Evolutionary conservation across 1,140 invertebrate genomes (phyloP).

Genomic region (Diorhabda elongata): DNA sequence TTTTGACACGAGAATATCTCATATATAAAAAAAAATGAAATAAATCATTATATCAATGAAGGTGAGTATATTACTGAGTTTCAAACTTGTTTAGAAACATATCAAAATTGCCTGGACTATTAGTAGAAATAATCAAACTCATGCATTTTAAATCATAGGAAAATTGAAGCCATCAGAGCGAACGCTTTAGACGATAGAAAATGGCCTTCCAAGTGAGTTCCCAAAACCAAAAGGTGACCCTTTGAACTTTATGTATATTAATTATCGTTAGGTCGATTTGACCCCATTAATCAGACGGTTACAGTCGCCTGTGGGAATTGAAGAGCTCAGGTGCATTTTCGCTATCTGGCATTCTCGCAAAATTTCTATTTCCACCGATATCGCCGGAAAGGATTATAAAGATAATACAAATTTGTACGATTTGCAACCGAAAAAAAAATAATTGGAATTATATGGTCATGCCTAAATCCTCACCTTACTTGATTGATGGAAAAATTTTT

Average conservation of each 20-base stretch:
- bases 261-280: constrained; percentile 28
- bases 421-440: too few species aligned
- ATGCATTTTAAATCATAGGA: constrained; percentile 6
- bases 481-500: too few species aligned
- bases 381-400: too few species aligned
- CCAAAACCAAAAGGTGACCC: constrained; percentile 20
- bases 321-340: constrained; percentile 25
- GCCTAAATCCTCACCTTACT: too few species aligned
- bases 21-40: too few species aligned
- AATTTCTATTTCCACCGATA: background rate
- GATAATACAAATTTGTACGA: too few species aligned
- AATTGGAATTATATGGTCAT: too few species aligned
- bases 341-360: constrained; percentile 15
- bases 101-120: too few species aligned
- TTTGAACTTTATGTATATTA: constrained; percentile 30
- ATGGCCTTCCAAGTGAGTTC: constrained; percentile 11
- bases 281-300: constrained; percentile 26
- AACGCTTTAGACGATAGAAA: background rate
- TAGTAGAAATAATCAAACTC: constrained; percentile 6
- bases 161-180: constrained; percentile 3
- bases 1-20: too few species aligned
- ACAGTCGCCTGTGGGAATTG: constrained; percentile 23
- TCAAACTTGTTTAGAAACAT: too few species aligned
- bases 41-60: too few species aligned
- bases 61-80: too few species aligned